These are phyloP conservation scores for Hyles euphorbiae DNA, from an alignment of 1,140 invertebrate genomes.

Conservation along the genomic window DNA sequence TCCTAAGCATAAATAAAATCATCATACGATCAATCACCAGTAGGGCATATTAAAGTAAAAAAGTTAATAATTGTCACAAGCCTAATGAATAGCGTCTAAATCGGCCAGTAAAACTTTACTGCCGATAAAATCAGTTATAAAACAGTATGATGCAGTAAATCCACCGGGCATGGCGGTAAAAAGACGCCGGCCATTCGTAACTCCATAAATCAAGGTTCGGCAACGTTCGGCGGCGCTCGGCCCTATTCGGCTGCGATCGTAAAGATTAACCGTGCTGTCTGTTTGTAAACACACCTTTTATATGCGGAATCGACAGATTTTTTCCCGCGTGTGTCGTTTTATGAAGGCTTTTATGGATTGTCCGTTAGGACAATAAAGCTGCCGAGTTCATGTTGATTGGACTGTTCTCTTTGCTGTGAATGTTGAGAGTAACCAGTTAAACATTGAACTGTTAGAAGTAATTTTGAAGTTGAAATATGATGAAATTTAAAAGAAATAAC, in stretches of 20 bases:
- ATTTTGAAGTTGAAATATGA: too few species aligned
- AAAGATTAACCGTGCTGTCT: slow-evolving; percentile 42
- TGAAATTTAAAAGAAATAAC: too few species aligned
- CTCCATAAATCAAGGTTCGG: slow-evolving; percentile 60
- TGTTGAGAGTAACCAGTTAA: too few species aligned
- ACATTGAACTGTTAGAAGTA: too few species aligned
- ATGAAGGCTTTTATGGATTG: slow-evolving; percentile 35
- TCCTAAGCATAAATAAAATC: too few species aligned
- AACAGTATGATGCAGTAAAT: slow-evolving; percentile 63
- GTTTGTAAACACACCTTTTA: slow-evolving; percentile 50
- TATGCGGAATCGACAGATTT: slow-evolving; percentile 37
- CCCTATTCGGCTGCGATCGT: slow-evolving; percentile 28
- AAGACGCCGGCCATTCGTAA: slow-evolving; percentile 53
- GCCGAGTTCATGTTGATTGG: too few species aligned
- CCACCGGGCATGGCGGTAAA: slow-evolving; percentile 36
- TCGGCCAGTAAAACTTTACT: slow-evolving; percentile 60
- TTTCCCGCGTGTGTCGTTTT: slow-evolving; percentile 26
- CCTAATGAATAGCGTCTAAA: slow-evolving; percentile 53
- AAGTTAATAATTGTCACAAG: neutral
- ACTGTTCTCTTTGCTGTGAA: too few species aligned
- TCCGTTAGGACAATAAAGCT: slow-evolving; percentile 25
- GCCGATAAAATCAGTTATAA: slow-evolving; percentile 70
- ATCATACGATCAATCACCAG: too few species aligned
- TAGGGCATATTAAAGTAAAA: too few species aligned
- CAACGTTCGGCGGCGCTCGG: slow-evolving; percentile 41